These are phyloP conservation scores for Callyntrura guangdongensis DNA, from an alignment of 2,888 invertebrate genomes.

Conservation along the genomic window DNA sequence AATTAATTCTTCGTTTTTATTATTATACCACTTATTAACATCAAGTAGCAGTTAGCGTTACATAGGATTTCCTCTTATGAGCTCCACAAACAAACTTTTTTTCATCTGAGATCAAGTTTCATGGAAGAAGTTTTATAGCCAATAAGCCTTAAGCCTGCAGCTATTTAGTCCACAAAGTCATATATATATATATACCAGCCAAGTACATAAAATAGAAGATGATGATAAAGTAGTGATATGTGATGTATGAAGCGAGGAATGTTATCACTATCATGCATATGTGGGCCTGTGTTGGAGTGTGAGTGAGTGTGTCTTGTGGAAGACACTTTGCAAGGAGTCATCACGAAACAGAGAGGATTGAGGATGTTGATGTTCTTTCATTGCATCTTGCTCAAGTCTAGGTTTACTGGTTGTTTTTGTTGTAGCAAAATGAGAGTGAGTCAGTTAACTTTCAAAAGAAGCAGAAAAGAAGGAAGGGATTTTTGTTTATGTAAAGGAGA, in stretches of 20 bases:
- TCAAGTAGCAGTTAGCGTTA: conserved; percentile 52
- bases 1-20: conserved; percentile 44
- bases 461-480: conserved; percentile 58
- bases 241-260: conserved; percentile 68
- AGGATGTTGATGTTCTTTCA: conserved; percentile 65
- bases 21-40: conserved; percentile 54
- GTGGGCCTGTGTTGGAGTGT: not conserved
- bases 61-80: conserved; percentile 75
- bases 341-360: conserved; percentile 54
- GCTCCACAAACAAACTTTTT: conserved; percentile 68
- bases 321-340: conserved; percentile 62
- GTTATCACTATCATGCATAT: conserved; percentile 48
- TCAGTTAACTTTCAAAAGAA: conserved; percentile 49
- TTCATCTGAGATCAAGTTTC: conserved; percentile 72
- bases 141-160: conserved; percentile 62
- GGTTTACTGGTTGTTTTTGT: conserved; percentile 35
- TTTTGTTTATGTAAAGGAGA: conserved; percentile 63
- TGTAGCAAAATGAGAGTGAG: conserved; percentile 25
- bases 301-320: not conserved
- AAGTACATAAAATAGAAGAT: conserved; percentile 30
- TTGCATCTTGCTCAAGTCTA: conserved; percentile 57
- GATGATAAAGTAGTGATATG: conserved; percentile 49
- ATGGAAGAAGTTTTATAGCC: conserved; percentile 65
- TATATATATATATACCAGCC: conserved; percentile 30
- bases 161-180: conserved; percentile 22